These are phyloP conservation scores for Zaprionus taronus DNA, from an alignment of 1,140 invertebrate genomes.

Conservation along the genomic window DNA sequence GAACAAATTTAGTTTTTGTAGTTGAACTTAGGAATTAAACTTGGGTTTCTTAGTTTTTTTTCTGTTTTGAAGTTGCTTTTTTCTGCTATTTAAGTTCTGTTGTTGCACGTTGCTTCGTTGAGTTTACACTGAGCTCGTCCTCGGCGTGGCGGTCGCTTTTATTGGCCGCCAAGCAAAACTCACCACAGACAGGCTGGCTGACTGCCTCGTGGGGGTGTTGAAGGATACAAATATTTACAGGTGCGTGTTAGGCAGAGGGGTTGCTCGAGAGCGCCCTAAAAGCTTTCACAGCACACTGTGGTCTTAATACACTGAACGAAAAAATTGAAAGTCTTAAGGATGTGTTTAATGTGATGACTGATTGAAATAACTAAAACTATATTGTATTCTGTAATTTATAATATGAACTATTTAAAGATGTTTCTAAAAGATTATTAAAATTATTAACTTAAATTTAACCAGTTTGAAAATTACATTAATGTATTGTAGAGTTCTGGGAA, in stretches of 20 bases:
- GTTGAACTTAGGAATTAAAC: constrained; percentile 12
- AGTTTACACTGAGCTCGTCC: constrained; percentile 68
- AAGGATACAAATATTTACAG: constrained; percentile 79
- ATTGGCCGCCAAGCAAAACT: constrained; percentile 67
- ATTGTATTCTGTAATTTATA: too few relatives aligned
- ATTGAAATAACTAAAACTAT: too few relatives aligned
- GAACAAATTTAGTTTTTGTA: neutral
- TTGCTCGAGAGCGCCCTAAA: constrained; percentile 18
- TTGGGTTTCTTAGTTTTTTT: constrained; percentile 23
- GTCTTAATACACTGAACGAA: constrained; percentile 19
- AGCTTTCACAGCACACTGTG: constrained; percentile 25
- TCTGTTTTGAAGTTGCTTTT: constrained; percentile 26
- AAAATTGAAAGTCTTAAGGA: too few relatives aligned
- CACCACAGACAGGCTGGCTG: constrained; percentile 64
- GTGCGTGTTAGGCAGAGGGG: constrained; percentile 32
- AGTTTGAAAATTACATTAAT: too few relatives aligned
- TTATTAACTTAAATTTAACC: too few relatives aligned
- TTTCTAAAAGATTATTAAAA: too few relatives aligned
- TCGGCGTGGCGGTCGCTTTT: constrained; percentile 55
- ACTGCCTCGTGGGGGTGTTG: constrained; percentile 32
- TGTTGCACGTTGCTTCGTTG: constrained; percentile 75
- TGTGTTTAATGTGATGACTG: too few relatives aligned
- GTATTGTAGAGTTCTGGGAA: too few relatives aligned
- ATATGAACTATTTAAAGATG: too few relatives aligned
- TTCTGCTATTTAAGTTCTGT: constrained; percentile 37